A percentile compares a stretch with the other conserved stretches of the same genome.
These are phyloP conservation scores for Cepphus grylle DNA, from an alignment of 2,113 vertebrate species.

Conservation along the genomic window DNA sequence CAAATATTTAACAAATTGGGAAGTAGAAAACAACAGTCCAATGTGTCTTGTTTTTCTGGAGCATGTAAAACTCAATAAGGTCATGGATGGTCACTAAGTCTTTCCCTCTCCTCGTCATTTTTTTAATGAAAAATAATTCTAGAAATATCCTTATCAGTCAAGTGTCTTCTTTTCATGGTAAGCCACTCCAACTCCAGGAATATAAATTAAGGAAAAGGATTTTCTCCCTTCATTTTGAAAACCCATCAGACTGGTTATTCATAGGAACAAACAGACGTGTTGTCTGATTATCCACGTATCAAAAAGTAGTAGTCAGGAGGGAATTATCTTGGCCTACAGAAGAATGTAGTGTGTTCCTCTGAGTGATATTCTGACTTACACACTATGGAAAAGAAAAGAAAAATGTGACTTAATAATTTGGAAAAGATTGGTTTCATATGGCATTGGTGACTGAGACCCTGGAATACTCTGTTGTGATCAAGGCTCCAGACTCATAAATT, in stretches of 20 bases:
- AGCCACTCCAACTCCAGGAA: not conserved
- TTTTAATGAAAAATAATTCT: not conserved
- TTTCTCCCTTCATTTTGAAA: not conserved
- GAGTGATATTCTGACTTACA: not conserved
- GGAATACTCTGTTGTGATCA: not conserved
- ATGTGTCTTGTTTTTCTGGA: not conserved
- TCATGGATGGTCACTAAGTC: not conserved
- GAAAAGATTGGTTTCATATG: not conserved
- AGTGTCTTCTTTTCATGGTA: not conserved
- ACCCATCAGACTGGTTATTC: not conserved
- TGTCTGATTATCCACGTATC: not conserved
- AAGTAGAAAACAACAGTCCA: not conserved
- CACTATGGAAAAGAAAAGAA: not conserved
- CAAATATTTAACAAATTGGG: conserved; percentile 23
- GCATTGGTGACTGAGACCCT: not conserved
- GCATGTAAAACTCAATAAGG: not conserved
- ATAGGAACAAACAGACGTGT: not conserved
- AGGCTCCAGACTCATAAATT: not conserved
- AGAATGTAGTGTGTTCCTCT: not conserved
- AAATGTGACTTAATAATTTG: not conserved
- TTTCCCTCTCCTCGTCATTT: not conserved
- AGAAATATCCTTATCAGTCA: not conserved
- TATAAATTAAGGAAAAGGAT: not conserved
- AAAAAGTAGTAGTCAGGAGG: not conserved
- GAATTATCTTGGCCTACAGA: not conserved